Evolutionary conservation across 2,113 vertebrate genomes (phyloP), one percentile per base, ranked within the genome.

Genomic region (Martes martes): DNA sequence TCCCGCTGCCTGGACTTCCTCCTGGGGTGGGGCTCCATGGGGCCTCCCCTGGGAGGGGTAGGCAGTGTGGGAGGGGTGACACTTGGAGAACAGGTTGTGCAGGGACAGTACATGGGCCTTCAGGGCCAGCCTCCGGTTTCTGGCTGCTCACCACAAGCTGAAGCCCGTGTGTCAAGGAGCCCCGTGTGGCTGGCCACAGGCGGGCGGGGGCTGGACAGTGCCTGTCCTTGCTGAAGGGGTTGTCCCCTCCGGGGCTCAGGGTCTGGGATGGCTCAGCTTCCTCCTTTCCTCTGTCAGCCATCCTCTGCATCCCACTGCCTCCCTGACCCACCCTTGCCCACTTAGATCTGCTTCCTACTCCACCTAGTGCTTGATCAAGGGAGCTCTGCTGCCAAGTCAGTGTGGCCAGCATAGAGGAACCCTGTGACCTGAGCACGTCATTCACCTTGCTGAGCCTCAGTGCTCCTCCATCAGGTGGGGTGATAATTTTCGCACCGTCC

Each of bases 131-230:
- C 16, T 39, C 76, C 7, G 7, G 65, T 23, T 19, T 31, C 73
- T 42, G 45, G 28, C 13, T 42, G n/a, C 39, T 81, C 71, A 31
- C 71, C 52, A 67, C 63, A 79, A 92, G 18, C 78, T 26, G 57
- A 33, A 69, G 50, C 4, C 57, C 4, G 0, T 2, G n/a, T 10
- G 23, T 45, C 11, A n/a, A 50, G 81, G 31, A 57, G 76, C 26
- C 55, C 69, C 33, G 1, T n/a, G 28, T 4, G 57, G 57, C 16
- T 3, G 23, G 28, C 11, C n/a, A 3, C 0, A 1, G 69, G 47
- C 0, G 2, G 69, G 47, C 31, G 36, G n/a, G 33, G 13, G 18
- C 14, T 69, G 57, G 15, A 59, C n/a, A 19, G 59, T 6, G 36
- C 16, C 73, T 61, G 78, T 33, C 13, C 24, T 79, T 61, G 24